Evolutionary conservation across 2,797 vertebrate species (phyloP).

Genomic region (Myripristis jacobus): DNA sequence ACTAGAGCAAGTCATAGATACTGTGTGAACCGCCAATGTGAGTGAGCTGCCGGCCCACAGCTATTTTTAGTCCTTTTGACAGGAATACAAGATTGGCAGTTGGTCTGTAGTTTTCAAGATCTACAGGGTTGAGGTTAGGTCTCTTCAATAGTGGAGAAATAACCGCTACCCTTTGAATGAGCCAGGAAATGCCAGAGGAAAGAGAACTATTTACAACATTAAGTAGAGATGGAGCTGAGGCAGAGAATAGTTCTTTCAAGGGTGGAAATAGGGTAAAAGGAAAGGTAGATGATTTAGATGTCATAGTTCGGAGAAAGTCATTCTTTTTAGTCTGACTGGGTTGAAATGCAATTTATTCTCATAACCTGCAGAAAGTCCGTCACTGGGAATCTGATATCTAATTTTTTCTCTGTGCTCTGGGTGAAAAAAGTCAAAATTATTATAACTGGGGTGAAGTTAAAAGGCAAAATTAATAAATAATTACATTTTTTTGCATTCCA

Average conservation of each 20-base stretch:
- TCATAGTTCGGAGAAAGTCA: slow-evolving; percentile 52
- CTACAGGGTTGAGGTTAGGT: slow-evolving; percentile 1
- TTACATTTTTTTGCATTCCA: no score
- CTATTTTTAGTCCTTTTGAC: not conserved
- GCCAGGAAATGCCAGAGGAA: slow-evolving; percentile 24
- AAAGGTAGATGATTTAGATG: slow-evolving; percentile 65
- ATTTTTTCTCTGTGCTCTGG: not conserved
- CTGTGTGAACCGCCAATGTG: not conserved
- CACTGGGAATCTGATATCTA: slow-evolving; percentile 21
- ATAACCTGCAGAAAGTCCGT: slow-evolving; percentile 51
- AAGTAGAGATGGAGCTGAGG: slow-evolving; percentile 35
- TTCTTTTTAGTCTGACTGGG: slow-evolving; percentile 59
- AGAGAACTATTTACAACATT: slow-evolving; percentile 30
- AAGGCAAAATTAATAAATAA: no score
- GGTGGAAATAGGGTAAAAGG: slow-evolving; percentile 46
- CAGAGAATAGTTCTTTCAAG: slow-evolving; percentile 59
- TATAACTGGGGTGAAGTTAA: no score
- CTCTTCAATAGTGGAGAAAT: not conserved
- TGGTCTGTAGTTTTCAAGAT: not conserved
- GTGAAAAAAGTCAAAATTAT: no score
- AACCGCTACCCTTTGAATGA: not conserved
- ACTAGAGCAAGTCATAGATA: not conserved
- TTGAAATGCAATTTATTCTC: slow-evolving; percentile 62
- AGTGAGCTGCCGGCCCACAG: not conserved
- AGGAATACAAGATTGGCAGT: not conserved